These are phyloP conservation scores for Catonia carolina DNA, from an alignment of 2,888 invertebrate genomes.

Conservation along the genomic window DNA sequence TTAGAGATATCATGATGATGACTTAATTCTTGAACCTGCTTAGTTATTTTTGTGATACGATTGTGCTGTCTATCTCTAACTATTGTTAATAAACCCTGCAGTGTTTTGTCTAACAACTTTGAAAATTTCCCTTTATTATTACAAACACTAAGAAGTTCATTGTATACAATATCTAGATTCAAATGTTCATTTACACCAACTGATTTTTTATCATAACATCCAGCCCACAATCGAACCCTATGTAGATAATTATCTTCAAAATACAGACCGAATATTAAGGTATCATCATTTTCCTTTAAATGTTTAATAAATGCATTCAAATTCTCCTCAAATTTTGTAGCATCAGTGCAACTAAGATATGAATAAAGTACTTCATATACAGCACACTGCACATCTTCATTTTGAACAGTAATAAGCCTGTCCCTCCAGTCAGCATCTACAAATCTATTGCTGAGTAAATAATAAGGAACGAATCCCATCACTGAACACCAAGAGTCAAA, in stretches of 20 bases:
- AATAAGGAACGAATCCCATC: conserved; percentile 26
- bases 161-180: conserved; percentile 25
- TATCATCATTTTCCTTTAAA: conserved; percentile 17
- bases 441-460: conserved; percentile 28
- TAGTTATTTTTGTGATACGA: conserved; percentile 23
- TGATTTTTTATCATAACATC: conserved; percentile 25
- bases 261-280: conserved; percentile 23
- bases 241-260: conserved; percentile 25
- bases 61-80: conserved; percentile 26
- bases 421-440: conserved; percentile 29
- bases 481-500: conserved; percentile 27
- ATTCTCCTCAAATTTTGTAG: conserved; percentile 15
- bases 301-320: conserved; percentile 19
- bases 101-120: conserved; percentile 24
- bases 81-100: conserved; percentile 26
- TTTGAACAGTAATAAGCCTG: conserved; percentile 24
- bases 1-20: conserved; percentile 23
- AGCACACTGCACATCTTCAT: conserved; percentile 29
- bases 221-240: conserved; percentile 26
- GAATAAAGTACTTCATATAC: conserved; percentile 31
- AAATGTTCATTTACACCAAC: conserved; percentile 24
- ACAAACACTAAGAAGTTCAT: conserved; percentile 26
- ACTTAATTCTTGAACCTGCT: conserved; percentile 22
- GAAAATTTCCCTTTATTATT: conserved; percentile 25
- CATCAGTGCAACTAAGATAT: conserved; percentile 23